Base-by-base conservation (phyloP, 2,888 invertebrate species). In the Elmis aenea region DNA sequence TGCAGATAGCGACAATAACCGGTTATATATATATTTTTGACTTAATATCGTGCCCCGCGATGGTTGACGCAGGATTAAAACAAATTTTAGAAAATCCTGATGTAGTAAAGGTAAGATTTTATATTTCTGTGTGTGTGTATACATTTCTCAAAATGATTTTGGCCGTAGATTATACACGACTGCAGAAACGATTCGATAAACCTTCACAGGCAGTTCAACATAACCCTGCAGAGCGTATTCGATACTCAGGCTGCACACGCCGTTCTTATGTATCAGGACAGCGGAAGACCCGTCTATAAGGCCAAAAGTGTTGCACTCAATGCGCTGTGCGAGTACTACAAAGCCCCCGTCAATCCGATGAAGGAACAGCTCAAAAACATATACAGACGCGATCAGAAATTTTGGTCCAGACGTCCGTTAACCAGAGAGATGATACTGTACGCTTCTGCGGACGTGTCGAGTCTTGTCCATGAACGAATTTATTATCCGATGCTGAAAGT, bases 251-350 rank as follows among this genome's bases (percentile, higher is more conserved):
- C 67, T 20, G 94, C 93, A 23, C 91, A 95, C 67, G 88, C 93
- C 33, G 85, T 95, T 6, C 69, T 95, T 28, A 90, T 93, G 59
- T 84, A 83, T 59, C 93, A 93, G 70, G 87, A 90, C 56, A 87
- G 85, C 41, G 83, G 84, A 42, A 85, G 89, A 55, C 92, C 94
- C 18, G 89, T 94, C 30, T 90, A 93, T 63, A 95, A 95, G 73
- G 90, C 92, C 32, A 93, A 94, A 70, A 90, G 90, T 64, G 82
- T 93, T 27, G 90, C 91, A 52, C 73, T 95, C 38, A 91, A 92
- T 71, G 87, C 92, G 33, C 73, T 96, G 33, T 94, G 94, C 67
- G 87, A 92, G 67, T 75, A 83, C 45, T 91, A 93, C 64, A 85
- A 85, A 59, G 89, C 89, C 27, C 85, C 89, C 0, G 76, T 82